Evolutionary conservation across 2,888 invertebrate species (phyloP), one percentile per base, ranked within the genome.

Genomic region (Heliconius ethilla): DNA sequence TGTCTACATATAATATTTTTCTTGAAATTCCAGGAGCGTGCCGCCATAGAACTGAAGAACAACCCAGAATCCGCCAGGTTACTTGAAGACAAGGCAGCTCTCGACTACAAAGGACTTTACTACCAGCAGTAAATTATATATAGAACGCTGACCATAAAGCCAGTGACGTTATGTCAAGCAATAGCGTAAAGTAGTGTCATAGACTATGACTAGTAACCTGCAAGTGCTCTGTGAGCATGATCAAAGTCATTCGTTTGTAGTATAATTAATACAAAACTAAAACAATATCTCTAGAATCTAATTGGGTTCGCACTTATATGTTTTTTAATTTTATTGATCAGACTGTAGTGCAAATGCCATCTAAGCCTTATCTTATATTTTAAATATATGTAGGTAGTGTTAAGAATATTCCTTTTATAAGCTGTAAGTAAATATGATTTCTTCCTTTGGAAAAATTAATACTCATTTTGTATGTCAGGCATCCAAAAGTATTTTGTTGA

Each of bases 71-170:
- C 92, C 37, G 93, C 93, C 80, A 91, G 89, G 83, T 85, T 85
- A 45, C 89, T 94, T 72, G 91, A 94, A 83, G 92, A 93, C 33
- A 91, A 83, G 80, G 94, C 93, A 66, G 91, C 91, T 74, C 95
- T 95, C 80, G 96, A 96, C 87, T 96, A 96, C 90, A 95, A 95
- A 85, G 96, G 96, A 51, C 94, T 95, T 82, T 96, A 96, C 89
- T 94, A 95, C 86, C 94, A 91, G 83, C 90, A 95, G 84, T 91
- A 92, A 85, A 45, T 85, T 22, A 18, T 82, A 70, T 59, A 77
- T 75, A 77, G 80, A 78, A 78, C 73, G 75, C 62, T 79, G 70
- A 78, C 75, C 82, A 80, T 82, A 82, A 82, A 80, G 66, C 73
- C 76, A 81, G 81, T 51, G 81, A 81, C 81, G 80, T 75, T 80